Conservation (phyloP, 1,140 invertebrate species). For the Drosophila navojoa region DNA sequence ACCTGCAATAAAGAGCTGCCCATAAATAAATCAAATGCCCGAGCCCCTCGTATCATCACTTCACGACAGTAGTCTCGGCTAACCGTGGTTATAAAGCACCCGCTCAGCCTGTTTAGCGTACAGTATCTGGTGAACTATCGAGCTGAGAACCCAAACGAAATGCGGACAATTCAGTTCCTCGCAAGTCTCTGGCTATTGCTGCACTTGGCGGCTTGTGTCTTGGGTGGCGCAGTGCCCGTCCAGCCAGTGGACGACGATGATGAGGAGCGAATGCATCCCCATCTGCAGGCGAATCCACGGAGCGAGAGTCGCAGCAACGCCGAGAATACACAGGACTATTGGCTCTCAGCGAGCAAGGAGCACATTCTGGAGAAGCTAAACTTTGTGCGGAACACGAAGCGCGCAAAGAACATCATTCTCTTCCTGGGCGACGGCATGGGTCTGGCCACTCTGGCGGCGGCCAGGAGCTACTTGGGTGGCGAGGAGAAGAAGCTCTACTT, state of each 20-base stretch:
- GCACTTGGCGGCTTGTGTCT: constrained; percentile 23
- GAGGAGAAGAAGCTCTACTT: constrained; percentile 89
- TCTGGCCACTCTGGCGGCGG: constrained; percentile 89
- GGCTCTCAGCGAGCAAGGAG: constrained; percentile 73
- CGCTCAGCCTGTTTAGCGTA: constrained; percentile 21
- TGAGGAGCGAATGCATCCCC: constrained; percentile 68
- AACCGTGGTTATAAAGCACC: constrained; percentile 55
- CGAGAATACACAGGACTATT: constrained; percentile 78
- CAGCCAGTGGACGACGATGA: constrained; percentile 30
- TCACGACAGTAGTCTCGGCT: constrained; percentile 23
- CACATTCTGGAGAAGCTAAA: constrained; percentile 63
- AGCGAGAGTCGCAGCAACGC: background rate
- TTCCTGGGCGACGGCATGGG: constrained; percentile 94
- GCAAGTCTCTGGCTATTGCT: constrained; percentile 18
- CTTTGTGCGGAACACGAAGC: constrained; percentile 83
- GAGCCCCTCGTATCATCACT: constrained; percentile 36
- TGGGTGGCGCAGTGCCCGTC: constrained; percentile 54
- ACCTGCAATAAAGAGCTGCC: constrained; percentile 40
- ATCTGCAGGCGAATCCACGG: constrained; percentile 20
- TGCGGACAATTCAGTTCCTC: constrained; percentile 31
- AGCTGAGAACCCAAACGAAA: constrained; percentile 31
- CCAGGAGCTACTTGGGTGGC: constrained; percentile 87
- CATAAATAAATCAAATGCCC: constrained; percentile 38
- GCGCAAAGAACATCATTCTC: constrained; percentile 90
- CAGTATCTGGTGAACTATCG: constrained; percentile 53